phyloP scores from a whole-genome alignment of 2,113 vertebrate species.

The Seriola quinqueradiata region DNA sequence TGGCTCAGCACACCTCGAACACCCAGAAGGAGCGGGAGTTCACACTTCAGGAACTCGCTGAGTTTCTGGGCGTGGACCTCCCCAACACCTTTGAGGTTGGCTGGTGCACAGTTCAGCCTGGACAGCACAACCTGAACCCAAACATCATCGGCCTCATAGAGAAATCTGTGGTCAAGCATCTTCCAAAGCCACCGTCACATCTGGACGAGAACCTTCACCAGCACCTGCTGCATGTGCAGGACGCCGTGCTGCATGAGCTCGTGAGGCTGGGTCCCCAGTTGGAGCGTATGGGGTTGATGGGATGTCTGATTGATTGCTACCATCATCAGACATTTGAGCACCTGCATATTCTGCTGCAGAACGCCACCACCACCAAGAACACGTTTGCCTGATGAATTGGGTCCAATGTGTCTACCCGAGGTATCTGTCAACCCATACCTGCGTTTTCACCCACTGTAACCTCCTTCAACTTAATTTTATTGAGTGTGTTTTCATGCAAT shows the following conservation, averaged over 20 bases:
- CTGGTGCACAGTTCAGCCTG: not conserved
- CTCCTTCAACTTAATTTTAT: too few relatives aligned
- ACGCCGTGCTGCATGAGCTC: not conserved
- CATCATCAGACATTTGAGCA: slow-evolving; percentile 16
- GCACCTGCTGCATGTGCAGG: slow-evolving; percentile 20
- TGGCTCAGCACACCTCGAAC: not conserved
- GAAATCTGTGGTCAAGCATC: slow-evolving; percentile 21
- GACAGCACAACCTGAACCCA: accelerated
- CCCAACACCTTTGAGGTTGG: not conserved
- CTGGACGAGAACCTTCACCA: not conserved
- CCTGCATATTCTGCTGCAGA: slow-evolving; percentile 55
- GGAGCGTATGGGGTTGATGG: not conserved
- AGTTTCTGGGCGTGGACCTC: not conserved
- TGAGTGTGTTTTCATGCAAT: not conserved
- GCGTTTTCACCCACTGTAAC: not conserved
- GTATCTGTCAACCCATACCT: slow-evolving; percentile 38
- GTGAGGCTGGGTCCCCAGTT: slow-evolving; percentile 16
- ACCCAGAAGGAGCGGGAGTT: not conserved
- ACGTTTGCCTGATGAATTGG: slow-evolving; percentile 61
- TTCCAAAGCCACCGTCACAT: slow-evolving; percentile 48
- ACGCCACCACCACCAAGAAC: slow-evolving; percentile 1
- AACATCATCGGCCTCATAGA: not conserved
- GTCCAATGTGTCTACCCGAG: slow-evolving; percentile 51
- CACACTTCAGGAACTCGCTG: not conserved
- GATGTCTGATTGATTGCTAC: slow-evolving; percentile 33